phyloP scores from a whole-genome alignment of 2,888 invertebrate genomes.

The Ceratothoa steindachneri region DNA sequence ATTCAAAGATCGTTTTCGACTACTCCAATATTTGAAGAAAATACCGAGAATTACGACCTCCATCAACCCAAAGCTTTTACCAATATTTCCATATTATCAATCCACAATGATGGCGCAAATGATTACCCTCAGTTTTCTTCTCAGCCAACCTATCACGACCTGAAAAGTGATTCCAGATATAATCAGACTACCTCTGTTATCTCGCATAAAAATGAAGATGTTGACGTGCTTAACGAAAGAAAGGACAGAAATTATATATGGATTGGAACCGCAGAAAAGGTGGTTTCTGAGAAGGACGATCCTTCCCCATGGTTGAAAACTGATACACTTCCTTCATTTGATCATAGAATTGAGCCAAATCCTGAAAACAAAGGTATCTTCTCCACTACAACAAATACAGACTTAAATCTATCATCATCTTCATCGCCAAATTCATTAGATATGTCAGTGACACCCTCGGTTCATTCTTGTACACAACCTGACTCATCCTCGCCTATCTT shows the following conservation, averaged over 20 bases:
- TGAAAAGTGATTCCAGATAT: not conserved
- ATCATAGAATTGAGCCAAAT: not conserved
- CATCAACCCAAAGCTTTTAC: constrained; percentile 31
- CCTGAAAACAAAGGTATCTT: not conserved
- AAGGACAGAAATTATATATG: not conserved
- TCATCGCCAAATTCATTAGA: not conserved
- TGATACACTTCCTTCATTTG: not conserved
- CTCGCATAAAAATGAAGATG: not conserved
- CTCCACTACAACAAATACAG: not conserved
- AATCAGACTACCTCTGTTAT: not conserved
- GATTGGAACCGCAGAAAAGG: not conserved
- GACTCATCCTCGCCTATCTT: not conserved
- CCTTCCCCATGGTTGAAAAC: not conserved
- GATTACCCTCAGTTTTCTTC: not conserved
- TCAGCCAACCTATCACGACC: not conserved
- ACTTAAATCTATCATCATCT: not conserved
- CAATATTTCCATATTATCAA: constrained; percentile 28
- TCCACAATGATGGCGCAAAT: constrained; percentile 13
- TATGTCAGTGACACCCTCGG: not conserved
- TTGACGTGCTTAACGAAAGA: not conserved
- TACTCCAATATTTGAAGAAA: constrained; percentile 11
- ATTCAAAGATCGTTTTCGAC: constrained; percentile 21
- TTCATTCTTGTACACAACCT: not conserved
- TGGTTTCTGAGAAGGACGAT: not conserved
- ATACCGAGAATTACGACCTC: constrained; percentile 29